phyloP scores from a whole-genome alignment of 2,888 invertebrate genomes.

The Ferdinandea cuprea region DNA sequence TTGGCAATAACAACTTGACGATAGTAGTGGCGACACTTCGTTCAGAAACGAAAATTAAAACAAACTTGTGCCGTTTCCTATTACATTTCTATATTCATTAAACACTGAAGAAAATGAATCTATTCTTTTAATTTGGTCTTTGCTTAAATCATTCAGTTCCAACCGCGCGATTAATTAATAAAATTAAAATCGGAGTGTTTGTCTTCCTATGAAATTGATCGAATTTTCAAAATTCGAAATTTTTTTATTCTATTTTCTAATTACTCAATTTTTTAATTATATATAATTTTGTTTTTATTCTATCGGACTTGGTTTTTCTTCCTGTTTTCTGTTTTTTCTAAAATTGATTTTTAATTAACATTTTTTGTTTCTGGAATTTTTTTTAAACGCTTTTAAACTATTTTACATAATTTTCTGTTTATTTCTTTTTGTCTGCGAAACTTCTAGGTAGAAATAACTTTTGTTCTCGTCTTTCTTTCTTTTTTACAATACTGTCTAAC shows the following conservation, averaged over 20 bases:
- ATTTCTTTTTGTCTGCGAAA: conserved; percentile 37
- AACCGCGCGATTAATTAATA: too few relatives aligned
- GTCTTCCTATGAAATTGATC: background rate
- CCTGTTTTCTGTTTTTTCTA: conserved; percentile 34
- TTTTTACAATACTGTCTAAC: conserved; percentile 54
- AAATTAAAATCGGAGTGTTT: background rate
- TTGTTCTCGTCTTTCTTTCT: conserved; percentile 37
- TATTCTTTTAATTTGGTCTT: too few relatives aligned
- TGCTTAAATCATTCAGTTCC: too few relatives aligned
- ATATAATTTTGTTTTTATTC: conserved; percentile 5
- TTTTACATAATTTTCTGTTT: conserved; percentile 45
- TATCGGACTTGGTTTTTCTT: conserved; percentile 20
- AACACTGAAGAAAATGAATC: too few relatives aligned
- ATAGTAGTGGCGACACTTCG: too few relatives aligned
- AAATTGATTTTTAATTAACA: conserved; percentile 57
- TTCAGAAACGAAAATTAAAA: too few relatives aligned
- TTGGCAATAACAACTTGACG: too few relatives aligned
- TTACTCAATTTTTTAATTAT: conserved; percentile 10
- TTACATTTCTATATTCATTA: too few relatives aligned
- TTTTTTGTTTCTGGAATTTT: conserved; percentile 13
- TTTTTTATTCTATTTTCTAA: background rate
- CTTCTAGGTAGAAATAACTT: conserved; percentile 59
- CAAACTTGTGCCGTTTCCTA: too few relatives aligned
- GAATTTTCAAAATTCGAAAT: background rate
- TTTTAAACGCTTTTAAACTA: conserved; percentile 43